phyloP scores from a whole-genome alignment of 2,113 vertebrate species.

The Turnix velox region DNA sequence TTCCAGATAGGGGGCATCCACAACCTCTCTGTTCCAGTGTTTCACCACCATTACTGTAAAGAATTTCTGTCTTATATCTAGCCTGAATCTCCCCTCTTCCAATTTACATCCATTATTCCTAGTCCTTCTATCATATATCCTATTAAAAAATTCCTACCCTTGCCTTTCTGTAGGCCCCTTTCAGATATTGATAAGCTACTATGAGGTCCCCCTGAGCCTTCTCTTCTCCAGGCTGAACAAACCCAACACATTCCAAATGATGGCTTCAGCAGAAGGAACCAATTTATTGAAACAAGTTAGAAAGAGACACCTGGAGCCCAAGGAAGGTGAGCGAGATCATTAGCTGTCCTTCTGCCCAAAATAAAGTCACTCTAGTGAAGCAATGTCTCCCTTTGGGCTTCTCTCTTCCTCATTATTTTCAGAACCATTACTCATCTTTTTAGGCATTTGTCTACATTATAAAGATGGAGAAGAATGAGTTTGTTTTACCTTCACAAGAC shows the following conservation, averaged over 20 bases:
- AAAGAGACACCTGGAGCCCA: background rate
- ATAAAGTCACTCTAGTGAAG: background rate
- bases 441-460: background rate
- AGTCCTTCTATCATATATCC: too few species aligned
- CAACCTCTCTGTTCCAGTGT: too few species aligned
- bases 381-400: background rate
- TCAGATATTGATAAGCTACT: too few species aligned
- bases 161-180: too few species aligned
- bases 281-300: background rate
- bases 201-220: too few species aligned
- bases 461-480: background rate
- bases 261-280: background rate
- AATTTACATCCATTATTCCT: too few species aligned
- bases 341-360: background rate
- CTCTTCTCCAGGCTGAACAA: too few species aligned
- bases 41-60: too few species aligned
- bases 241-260: background rate
- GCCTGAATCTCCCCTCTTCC: too few species aligned
- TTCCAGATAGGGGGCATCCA: too few species aligned
- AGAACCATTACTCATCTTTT: background rate
- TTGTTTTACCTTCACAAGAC: slow-evolving; percentile 91
- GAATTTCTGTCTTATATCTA: too few species aligned
- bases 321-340: background rate
- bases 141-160: too few species aligned
- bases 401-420: background rate